A percentile compares a stretch with the other conserved stretches of the same genome.
These are phyloP conservation scores for Keiferia lycopersicella DNA, from an alignment of 2,888 invertebrate species.

Conservation along the genomic window DNA sequence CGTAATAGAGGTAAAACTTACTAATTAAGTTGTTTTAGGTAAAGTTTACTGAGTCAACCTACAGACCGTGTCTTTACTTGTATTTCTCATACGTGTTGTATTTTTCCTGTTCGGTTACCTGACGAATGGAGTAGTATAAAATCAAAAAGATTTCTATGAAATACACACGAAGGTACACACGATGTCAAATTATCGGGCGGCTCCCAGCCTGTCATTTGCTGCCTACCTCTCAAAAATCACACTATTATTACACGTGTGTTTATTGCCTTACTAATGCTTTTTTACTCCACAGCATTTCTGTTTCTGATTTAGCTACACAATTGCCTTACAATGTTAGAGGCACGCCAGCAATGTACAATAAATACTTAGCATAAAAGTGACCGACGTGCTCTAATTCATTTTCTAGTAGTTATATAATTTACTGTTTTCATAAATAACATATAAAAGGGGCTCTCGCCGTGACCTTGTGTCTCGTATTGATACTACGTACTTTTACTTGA, in stretches of 20 bases:
- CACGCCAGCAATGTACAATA: not conserved
- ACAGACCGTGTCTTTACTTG: not conserved
- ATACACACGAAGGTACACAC: too few species aligned
- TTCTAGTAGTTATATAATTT: not conserved
- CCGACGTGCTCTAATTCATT: not conserved
- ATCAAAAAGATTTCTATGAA: too few species aligned
- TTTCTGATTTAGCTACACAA: not conserved
- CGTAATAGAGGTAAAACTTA: not conserved
- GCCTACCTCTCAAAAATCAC: too few species aligned
- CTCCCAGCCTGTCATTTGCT: too few species aligned
- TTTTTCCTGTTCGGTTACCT: too few species aligned
- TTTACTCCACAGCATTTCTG: not conserved
- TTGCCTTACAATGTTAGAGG: not conserved
- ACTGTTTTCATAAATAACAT: constrained; percentile 4
- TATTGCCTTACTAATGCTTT: not conserved
- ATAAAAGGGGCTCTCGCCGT: constrained; percentile 8
- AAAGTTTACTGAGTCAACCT: too few species aligned
- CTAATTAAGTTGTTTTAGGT: not conserved
- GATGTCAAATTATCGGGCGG: too few species aligned
- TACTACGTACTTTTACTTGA: too few species aligned
- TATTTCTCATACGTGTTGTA: too few species aligned
- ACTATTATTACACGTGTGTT: too few species aligned
- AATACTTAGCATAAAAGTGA: not conserved
- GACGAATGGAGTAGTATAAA: too few species aligned
- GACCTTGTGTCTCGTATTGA: not conserved